Base-by-base conservation (phyloP, 2,797 vertebrate genomes). In the Enoplosus armatus region DNA sequence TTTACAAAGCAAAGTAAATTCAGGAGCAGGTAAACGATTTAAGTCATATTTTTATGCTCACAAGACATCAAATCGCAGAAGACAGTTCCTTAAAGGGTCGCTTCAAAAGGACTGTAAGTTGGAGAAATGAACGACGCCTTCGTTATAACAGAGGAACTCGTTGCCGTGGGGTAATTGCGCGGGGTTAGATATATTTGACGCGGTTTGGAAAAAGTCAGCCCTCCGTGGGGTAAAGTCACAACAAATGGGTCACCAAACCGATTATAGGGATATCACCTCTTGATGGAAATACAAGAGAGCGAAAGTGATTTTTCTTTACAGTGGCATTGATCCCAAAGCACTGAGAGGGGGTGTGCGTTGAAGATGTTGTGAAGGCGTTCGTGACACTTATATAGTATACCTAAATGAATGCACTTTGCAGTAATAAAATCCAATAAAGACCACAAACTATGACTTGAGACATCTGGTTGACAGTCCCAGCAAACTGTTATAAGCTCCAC, bases 101-200 rank as follows among this genome's bases (percentile, higher is more conserved):
- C 24, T 37, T 12, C 6, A 8, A 20, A 62, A 24, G 54, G 22
- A 9, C 4, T 33, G 18, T 15, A 22, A 29, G 47, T 5, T 37
- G 6, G 37, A 50, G 24, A 24, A 29, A 29, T 67, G 43, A 68
- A 62, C 35, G 37, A 35, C n/a, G 33, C 47, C 50, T 72, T 54
- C 48, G 50, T 27, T 62, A 2, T 9, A 20, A 16, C 12, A 29
- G 37, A 78, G 33, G 27, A 43, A 14, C 24, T 31, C 39, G 47
- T 61, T 60, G 37, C 56, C 2, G 6, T 2, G 6, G 39, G 37
- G 26, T 72, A 78, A 82, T 85, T 76, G 76, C 31, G 51, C 24
- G 8, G 39, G 67, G 54, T 63, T 51, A 1, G 43, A 62, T 68
- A 54, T 53, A 31, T 71, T 71, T 75, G 68, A 31, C 45, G 35